Percentiles rank a stretch among this genome's conserved stretches.
Conservation (phyloP, 2,888 invertebrate genomes). For the Patella caerulea region DNA sequence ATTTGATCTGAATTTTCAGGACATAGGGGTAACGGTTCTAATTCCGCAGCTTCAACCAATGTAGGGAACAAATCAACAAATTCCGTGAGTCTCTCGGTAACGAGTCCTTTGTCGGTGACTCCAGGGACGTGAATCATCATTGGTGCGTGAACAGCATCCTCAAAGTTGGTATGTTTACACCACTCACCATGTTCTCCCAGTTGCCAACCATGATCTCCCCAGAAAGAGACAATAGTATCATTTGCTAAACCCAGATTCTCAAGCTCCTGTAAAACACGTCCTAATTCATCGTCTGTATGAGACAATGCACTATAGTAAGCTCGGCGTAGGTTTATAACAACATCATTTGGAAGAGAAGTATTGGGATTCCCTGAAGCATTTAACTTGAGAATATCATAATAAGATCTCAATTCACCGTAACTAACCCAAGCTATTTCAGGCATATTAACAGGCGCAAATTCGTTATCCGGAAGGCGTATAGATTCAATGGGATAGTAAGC, state of each 20-base stretch:
- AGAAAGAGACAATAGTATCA: conserved; percentile 43
- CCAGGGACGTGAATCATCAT: conserved; percentile 49
- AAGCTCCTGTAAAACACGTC: conserved; percentile 39
- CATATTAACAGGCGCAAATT: conserved; percentile 16
- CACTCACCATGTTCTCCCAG: conserved; percentile 46
- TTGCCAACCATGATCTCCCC: conserved; percentile 49
- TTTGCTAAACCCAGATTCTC: conserved; percentile 34
- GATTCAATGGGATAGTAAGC: conserved; percentile 46
- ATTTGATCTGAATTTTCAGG: conserved; percentile 39
- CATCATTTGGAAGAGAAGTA: conserved; percentile 32
- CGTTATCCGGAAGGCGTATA: conserved; percentile 23
- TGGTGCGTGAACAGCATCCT: conserved; percentile 51
- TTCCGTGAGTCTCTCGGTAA: conserved; percentile 48
- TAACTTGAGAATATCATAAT: conserved; percentile 26
- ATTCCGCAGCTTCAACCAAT: conserved; percentile 51
- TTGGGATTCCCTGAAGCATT: conserved; percentile 27
- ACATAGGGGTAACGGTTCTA: conserved; percentile 36
- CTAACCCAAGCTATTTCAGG: conserved; percentile 20
- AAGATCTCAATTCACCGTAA: conserved; percentile 16
- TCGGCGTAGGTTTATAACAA: conserved; percentile 35
- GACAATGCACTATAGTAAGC: conserved; percentile 43
- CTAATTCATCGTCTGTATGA: conserved; percentile 42
- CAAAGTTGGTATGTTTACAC: conserved; percentile 54
- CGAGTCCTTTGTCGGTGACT: conserved; percentile 38
- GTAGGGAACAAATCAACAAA: conserved; percentile 57